Evolutionary conservation across 2,113 vertebrate species (phyloP).

Genomic region (Cromileptes altivelis): DNA sequence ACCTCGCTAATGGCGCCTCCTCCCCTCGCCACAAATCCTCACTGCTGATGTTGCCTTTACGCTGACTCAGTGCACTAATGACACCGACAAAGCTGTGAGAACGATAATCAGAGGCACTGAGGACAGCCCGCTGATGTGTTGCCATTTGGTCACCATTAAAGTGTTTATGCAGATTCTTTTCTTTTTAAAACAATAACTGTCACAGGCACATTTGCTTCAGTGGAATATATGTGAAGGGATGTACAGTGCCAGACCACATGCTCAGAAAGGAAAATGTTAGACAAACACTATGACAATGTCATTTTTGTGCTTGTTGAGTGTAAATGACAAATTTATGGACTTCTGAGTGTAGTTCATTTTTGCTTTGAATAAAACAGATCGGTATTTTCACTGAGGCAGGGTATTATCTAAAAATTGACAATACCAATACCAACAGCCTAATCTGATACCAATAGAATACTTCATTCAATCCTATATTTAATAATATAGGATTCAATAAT

Average conservation of each 20-base stretch:
- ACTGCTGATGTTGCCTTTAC: neutral
- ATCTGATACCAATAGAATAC: too few relatives aligned
- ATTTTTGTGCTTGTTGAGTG: conserved; percentile 51
- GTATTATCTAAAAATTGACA: too few relatives aligned
- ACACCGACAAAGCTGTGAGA: conserved; percentile 36
- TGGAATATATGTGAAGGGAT: conserved; percentile 19
- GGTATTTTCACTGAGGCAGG: neutral
- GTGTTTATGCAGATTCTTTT: conserved; percentile 54
- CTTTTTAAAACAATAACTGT: conserved; percentile 56
- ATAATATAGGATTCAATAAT: too few relatives aligned
- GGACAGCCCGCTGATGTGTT: conserved; percentile 15
- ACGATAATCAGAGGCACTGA: conserved; percentile 30
- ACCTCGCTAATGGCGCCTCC: conserved; percentile 46
- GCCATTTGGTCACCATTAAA: conserved; percentile 65
- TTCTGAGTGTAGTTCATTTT: conserved; percentile 1
- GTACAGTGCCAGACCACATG: conserved; percentile 50
- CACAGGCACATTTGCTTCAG: conserved; percentile 19
- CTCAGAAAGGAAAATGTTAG: conserved; percentile 47
- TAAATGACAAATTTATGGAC: conserved; percentile 35
- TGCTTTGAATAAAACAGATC: neutral
- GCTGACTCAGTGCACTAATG: conserved; percentile 48
- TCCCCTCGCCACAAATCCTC: conserved; percentile 46
- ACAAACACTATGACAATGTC: conserved; percentile 45
- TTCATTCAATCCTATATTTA: too few relatives aligned
- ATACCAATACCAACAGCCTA: too few relatives aligned